Evolutionary conservation across 2,888 invertebrate genomes (phyloP), one percentile per base, ranked within the genome.

Genomic region (Enoplolaimus lenunculus): DNA sequence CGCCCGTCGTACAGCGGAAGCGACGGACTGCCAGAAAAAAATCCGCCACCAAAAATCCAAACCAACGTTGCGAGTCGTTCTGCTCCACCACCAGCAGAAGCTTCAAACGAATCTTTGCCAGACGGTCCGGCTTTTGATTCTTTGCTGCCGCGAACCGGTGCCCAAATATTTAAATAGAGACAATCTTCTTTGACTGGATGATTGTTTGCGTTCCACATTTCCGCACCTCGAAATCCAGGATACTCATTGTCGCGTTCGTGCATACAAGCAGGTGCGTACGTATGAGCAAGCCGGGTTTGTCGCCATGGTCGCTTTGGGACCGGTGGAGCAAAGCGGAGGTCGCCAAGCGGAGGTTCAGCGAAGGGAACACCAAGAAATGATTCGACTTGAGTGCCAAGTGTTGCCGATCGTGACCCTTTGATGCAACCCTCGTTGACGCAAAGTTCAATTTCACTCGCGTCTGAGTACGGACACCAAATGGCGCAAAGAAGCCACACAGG

Each of bases 121-220:
- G n/a, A n/a, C n/a, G n/a, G n/a, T n/a, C n/a, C n/a, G n/a, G n/a
- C n/a, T n/a, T n/a, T n/a, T n/a, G n/a, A n/a, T n/a, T n/a, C n/a
- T n/a, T n/a, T n/a, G n/a, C n/a, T n/a, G n/a, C n/a, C n/a, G n/a
- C n/a, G 78, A 7, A 33, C 87, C 1, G 94, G 94, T 60, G 88
- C 87, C 80, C 92, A 91, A 76, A 95, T 90, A 83, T 92, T 94
- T 77, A 95, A 87, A 82, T 91, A 93, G 70, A 95, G 87, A 82
- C 95, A 95, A 84, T 95, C 93, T 85, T 95, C 95, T 80, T 88
- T 89, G 78, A 90, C 84, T 70, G 87, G 88, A n/a, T n/a, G n/a
- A 31, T 92, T 93, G 81, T 93, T 93, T 64, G 93, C 90, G 83
- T 94, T 93, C 94, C 94, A 95, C 88, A 93, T 90, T 79, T 88